Evolutionary conservation across 2,888 invertebrate species (phyloP), one percentile per base, ranked within the genome.

Genomic region (Orthonychiurus folsomi): DNA sequence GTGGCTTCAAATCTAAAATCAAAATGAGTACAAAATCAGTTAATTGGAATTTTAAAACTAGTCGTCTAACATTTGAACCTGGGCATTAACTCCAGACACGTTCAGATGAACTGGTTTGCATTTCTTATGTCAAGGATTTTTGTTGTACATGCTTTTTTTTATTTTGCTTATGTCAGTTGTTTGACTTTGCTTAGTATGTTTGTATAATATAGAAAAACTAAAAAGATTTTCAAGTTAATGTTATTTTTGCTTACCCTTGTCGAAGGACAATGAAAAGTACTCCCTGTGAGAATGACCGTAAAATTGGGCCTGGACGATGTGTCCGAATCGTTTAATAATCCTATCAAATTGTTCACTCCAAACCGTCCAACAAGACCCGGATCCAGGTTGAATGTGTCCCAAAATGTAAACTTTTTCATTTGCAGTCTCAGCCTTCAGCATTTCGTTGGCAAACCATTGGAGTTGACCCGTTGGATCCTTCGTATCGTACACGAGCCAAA

Each of bases 271-370:
- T 71, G 83, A 82, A 73, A 87, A 84, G 74, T 86, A 85, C 70
- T 90, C 89, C 1, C 80, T 81, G 74, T 91, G 91, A 0, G 86
- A 85, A 75, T 92, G 91, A 0, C 90, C 92, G 74, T 86, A 88
- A 76, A 91, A 92, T 75, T 89, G 87, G 1, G 64, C 60, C 15
- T 61, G 48, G 47, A 72, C 69, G 24, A 69, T 69, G 9, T 62
- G 63, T 27, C 65, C 66, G 59, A 62, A 72, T 3, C 72, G 61
- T 20, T 65, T 64, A 23, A 72, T 53, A 48, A 72, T 65, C 28
- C 37, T 5, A 25, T 68, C 63, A 48, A 64, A 72, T 28, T 67
- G 54, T 1, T 57, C 56, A 18, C 64, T 64, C 70, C 70, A 72
- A 26, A 59, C 20, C 2, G 62, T 48, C 63, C 65, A 68, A 50